phyloP scores from a whole-genome alignment of 2,113 vertebrate genomes.

The Natator depressus region DNA sequence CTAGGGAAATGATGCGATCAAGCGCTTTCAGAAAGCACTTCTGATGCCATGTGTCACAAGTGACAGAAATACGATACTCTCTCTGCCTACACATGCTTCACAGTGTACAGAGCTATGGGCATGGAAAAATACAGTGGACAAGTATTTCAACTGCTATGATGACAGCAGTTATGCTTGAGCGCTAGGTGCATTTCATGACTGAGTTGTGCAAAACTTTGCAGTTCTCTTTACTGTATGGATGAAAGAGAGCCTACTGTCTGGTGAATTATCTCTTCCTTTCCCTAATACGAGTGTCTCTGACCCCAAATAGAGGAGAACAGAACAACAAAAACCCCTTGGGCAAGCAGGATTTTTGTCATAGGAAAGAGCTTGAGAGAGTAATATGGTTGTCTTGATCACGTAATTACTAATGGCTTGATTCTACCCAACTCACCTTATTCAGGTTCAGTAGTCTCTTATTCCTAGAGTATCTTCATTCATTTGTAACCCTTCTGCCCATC shows the following conservation, averaged over 20 bases:
- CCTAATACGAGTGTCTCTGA: background rate
- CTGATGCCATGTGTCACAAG: constrained; percentile 16
- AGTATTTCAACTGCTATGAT: constrained; percentile 16
- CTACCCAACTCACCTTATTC: background rate
- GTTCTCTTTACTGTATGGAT: constrained; percentile 12
- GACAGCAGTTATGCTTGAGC: background rate
- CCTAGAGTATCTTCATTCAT: background rate
- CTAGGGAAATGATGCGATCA: background rate
- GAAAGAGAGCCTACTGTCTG: background rate
- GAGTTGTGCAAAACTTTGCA: background rate
- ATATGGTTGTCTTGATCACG: background rate
- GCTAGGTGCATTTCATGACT: background rate
- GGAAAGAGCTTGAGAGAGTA: background rate
- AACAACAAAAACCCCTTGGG: background rate
- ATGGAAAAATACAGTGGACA: background rate
- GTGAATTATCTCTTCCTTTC: background rate
- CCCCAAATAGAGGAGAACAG: background rate
- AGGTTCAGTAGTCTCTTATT: background rate
- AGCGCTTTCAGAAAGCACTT: background rate
- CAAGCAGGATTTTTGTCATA: background rate
- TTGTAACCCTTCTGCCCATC: too few relatives aligned
- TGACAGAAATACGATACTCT: constrained; percentile 17
- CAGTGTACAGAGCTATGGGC: background rate
- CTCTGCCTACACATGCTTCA: background rate
- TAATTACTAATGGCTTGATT: background rate